Conservation (phyloP, 2,888 invertebrate species). For the Geophilus truncorum region DNA sequence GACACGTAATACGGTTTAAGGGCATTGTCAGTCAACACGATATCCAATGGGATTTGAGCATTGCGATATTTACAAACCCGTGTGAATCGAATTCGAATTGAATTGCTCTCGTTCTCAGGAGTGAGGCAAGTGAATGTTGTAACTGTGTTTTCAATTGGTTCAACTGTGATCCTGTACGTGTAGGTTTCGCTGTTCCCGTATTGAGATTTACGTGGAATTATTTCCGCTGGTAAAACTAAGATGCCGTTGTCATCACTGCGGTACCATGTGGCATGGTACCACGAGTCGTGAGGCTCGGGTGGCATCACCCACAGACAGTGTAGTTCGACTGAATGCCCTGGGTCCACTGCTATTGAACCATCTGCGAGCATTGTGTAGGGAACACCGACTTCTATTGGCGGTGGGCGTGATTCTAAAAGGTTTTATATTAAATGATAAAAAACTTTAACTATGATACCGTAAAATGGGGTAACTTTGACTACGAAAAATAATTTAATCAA, state of each 20-base stretch:
- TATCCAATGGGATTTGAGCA: not conserved
- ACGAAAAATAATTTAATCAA: too few relatives aligned
- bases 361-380: not conserved
- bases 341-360: not conserved
- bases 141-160: not conserved
- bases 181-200: not conserved
- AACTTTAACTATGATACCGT: too few relatives aligned
- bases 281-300: not conserved
- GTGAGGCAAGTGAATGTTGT: not conserved
- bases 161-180: not conserved
- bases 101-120: not conserved
- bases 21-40: not conserved
- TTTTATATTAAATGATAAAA: not conserved
- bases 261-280: not conserved
- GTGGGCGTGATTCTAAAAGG: not conserved
- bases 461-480: too few relatives aligned
- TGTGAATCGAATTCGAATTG: not conserved
- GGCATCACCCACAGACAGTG: not conserved
- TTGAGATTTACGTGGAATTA: not conserved
- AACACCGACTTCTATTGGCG: not conserved
- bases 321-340: not conserved
- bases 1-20: not conserved
- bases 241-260: not conserved
- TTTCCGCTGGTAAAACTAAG: not conserved
- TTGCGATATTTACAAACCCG: not conserved